Evolutionary conservation across 92 coral and sea anemone species (phyloP).

Genomic region (Bergia sp.): DNA sequence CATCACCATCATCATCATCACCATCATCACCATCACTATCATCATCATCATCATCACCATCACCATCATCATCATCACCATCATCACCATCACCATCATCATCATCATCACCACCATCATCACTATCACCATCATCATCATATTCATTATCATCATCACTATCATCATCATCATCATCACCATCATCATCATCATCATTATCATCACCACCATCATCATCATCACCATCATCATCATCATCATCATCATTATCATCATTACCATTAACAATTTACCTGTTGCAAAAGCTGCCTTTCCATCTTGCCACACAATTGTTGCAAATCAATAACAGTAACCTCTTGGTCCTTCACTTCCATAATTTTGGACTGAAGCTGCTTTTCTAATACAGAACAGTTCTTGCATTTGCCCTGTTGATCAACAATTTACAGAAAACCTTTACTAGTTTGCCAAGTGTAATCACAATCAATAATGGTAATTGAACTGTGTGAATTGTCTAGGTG

Average conservation of each 20-base stretch:
- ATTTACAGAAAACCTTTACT: not conserved
- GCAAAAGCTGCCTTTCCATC: constrained; percentile 94
- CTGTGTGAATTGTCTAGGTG: too few relatives aligned
- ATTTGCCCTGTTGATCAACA: constrained; percentile 62
- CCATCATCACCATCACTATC: too few relatives aligned
- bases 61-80: too few relatives aligned
- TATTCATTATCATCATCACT: not conserved
- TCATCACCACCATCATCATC: not conserved
- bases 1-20: too few relatives aligned
- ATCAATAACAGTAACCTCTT: constrained; percentile 74
- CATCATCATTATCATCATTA: not conserved
- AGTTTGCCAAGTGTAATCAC: too few relatives aligned
- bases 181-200: not conserved
- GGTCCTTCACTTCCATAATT: constrained; percentile 73
- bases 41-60: too few relatives aligned
- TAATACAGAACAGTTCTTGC: constrained; percentile 79
- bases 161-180: not conserved
- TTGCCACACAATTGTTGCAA: constrained; percentile 87
- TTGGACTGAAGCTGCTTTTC: constrained; percentile 89
- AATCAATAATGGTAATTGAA: not conserved
- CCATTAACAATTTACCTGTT: constrained; percentile 64
- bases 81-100: too few relatives aligned
- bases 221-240: not conserved
- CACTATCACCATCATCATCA: too few relatives aligned
- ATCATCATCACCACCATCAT: too few relatives aligned